Percentiles rank a stretch among this genome's conserved stretches.
phyloP scores from a whole-genome alignment of 1,140 invertebrate species.

The Papilio dardanus region DNA sequence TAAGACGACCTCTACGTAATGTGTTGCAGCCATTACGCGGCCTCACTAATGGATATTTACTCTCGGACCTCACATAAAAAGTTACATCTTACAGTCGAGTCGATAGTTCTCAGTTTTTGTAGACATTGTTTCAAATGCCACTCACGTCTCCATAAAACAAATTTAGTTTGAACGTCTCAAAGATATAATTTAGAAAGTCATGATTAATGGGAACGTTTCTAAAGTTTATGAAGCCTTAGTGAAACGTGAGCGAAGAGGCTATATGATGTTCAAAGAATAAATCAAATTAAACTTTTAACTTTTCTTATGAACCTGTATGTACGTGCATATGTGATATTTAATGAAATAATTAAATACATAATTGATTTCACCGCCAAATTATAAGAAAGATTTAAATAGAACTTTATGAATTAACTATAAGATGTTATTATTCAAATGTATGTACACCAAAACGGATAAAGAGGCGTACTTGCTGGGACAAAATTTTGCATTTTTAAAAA shows the following conservation, averaged over 20 bases:
- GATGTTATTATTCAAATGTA: too few relatives aligned
- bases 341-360: too few relatives aligned
- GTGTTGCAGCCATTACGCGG: constrained; percentile 59
- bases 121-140: constrained; percentile 28
- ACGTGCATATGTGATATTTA: too few relatives aligned
- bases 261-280: background rate
- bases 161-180: constrained; percentile 17
- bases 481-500: background rate
- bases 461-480: too few relatives aligned
- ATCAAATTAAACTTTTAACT: background rate
- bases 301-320: background rate
- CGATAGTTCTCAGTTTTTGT: constrained; percentile 46
- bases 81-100: constrained; percentile 52
- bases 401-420: too few relatives aligned
- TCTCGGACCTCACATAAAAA: constrained; percentile 60
- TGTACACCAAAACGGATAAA: too few relatives aligned
- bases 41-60: constrained; percentile 66
- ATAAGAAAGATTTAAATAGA: too few relatives aligned
- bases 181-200: constrained; percentile 24
- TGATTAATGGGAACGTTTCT: constrained; percentile 9
- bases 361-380: too few relatives aligned
- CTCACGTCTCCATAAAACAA: constrained; percentile 24
- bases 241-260: background rate
- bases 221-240: background rate
- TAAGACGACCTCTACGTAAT: constrained; percentile 57